These are phyloP conservation scores for Zaprionus africanus DNA, from an alignment of 1,140 invertebrate genomes.

Conservation along the genomic window DNA sequence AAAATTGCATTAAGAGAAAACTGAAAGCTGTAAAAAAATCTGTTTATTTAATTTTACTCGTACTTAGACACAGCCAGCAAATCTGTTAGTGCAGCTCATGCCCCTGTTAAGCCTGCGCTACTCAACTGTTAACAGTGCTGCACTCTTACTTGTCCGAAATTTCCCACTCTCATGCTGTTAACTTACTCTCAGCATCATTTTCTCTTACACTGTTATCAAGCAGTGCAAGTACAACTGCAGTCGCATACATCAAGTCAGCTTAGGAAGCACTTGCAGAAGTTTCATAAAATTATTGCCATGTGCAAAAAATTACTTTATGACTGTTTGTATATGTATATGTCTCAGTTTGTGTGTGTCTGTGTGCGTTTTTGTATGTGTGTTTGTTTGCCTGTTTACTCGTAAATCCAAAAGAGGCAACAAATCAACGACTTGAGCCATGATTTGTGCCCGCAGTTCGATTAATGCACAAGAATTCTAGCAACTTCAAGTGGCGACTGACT, in stretches of 20 bases:
- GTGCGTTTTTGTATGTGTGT: neutral
- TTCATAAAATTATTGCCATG: slow-evolving; percentile 22
- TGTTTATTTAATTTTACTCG: no score
- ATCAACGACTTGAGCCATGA: slow-evolving; percentile 36
- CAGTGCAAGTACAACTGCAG: neutral
- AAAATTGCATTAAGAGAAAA: no score
- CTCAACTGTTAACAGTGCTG: slow-evolving; percentile 1
- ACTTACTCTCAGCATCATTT: neutral
- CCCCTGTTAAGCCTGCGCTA: no score
- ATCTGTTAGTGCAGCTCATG: no score
- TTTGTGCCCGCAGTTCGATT: slow-evolving; percentile 38
- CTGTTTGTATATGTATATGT: neutral
- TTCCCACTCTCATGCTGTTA: slow-evolving; percentile 3
- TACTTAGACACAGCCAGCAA: no score
- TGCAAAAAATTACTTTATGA: slow-evolving; percentile 5
- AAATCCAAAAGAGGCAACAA: slow-evolving; percentile 30
- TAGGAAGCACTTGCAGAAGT: slow-evolving; percentile 15
- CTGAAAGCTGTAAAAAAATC: no score
- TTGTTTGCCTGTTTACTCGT: neutral
- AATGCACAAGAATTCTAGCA: slow-evolving; percentile 20
- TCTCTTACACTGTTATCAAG: slow-evolving; percentile 34
- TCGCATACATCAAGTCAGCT: slow-evolving; percentile 39
- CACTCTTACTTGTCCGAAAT: slow-evolving; percentile 12
- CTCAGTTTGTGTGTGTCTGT: neutral
- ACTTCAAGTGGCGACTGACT: neutral